These are phyloP conservation scores for Microtus pennsylvanicus DNA, from an alignment of 2,113 vertebrate species.

Conservation along the genomic window DNA sequence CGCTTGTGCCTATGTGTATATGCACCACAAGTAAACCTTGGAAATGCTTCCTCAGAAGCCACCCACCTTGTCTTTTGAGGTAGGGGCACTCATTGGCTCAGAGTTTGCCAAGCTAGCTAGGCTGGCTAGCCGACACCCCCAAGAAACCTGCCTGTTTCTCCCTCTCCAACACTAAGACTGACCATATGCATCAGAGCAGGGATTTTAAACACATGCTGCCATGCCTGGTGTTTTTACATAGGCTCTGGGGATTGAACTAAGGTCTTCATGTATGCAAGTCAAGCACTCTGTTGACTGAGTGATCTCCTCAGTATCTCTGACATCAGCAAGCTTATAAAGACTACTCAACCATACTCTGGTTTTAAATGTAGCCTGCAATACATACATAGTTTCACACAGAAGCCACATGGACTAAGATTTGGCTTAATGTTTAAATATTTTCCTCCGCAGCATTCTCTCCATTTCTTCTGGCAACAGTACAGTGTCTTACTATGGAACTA, in stretches of 20 bases:
- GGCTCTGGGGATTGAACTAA: background rate
- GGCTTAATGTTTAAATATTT: background rate
- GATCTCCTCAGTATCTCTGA: background rate
- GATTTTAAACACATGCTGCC: background rate
- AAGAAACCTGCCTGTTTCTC: background rate
- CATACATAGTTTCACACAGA: slow-evolving; percentile 17
- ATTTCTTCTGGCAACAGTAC: background rate
- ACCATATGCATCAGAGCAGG: background rate
- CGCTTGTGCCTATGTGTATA: background rate
- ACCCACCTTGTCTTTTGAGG: background rate
- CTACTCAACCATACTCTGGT: background rate
- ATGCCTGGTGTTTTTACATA: background rate
- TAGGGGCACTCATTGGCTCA: background rate
- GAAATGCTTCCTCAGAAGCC: background rate
- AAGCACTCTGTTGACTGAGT: background rate
- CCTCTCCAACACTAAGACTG: background rate
- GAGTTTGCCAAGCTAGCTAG: background rate
- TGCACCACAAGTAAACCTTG: background rate
- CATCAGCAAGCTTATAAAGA: background rate
- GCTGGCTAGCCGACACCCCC: background rate
- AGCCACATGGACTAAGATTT: background rate
- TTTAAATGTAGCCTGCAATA: background rate
- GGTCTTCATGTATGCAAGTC: background rate
- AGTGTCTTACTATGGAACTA: background rate
- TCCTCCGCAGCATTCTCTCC: background rate